Conservation (phyloP, 2,888 invertebrate genomes). For the Trisateles emortualis region DNA sequence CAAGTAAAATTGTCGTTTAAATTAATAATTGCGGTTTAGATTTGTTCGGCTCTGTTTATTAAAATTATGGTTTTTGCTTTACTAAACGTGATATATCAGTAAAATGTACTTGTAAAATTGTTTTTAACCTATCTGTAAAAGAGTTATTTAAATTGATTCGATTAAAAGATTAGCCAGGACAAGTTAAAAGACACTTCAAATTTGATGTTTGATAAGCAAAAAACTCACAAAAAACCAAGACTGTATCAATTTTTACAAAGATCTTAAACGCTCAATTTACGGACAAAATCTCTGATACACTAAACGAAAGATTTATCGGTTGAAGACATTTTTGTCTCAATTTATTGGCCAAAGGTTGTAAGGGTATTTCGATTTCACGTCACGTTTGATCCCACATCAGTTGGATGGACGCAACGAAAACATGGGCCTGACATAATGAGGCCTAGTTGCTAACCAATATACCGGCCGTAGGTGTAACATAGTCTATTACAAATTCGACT, state of each 20-base stretch:
- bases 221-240: too few relatives aligned
- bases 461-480: not conserved
- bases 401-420: slow-evolving; percentile 3
- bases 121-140: too few relatives aligned
- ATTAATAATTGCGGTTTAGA: too few relatives aligned
- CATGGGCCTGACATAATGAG: slow-evolving; percentile 17
- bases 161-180: too few relatives aligned
- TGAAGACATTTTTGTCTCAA: not conserved
- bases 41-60: too few relatives aligned
- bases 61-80: too few relatives aligned
- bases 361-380: slow-evolving; percentile 12
- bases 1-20: not conserved
- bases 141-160: too few relatives aligned
- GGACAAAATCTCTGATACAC: not conserved
- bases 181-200: too few relatives aligned
- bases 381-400: slow-evolving; percentile 22
- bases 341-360: slow-evolving; percentile 4
- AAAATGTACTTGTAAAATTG: too few relatives aligned
- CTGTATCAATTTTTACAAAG: too few relatives aligned
- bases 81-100: too few relatives aligned
- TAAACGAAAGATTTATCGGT: slow-evolving; percentile 7
- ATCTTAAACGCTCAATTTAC: not conserved
- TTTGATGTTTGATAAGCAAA: too few relatives aligned
- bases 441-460: not conserved
- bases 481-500: not conserved